Conservation (phyloP, 1,140 invertebrate species). For the Drosophila busckii region DNA sequence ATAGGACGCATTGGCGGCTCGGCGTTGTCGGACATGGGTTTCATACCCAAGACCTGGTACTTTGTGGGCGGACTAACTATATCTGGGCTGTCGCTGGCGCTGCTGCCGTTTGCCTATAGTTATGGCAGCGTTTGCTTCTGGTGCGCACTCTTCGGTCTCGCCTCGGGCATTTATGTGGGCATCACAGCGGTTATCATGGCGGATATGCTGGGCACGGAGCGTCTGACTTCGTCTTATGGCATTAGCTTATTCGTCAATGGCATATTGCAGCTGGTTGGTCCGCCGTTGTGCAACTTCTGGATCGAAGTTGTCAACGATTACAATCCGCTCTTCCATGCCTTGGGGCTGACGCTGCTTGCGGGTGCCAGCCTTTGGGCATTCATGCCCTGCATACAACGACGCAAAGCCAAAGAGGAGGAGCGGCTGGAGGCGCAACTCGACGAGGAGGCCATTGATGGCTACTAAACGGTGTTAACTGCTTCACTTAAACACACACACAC, state of each 20-base stretch:
- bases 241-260: slow-evolving; percentile 92
- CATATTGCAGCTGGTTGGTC: slow-evolving; percentile 87
- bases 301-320: slow-evolving; percentile 84
- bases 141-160: slow-evolving; percentile 88
- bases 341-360: slow-evolving; percentile 86
- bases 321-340: slow-evolving; percentile 84
- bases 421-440: slow-evolving; percentile 45
- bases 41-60: slow-evolving; percentile 88
- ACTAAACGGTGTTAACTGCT: slow-evolving; percentile 21
- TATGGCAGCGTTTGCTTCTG: slow-evolving; percentile 83
- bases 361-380: slow-evolving; percentile 87
- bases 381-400: slow-evolving; percentile 83
- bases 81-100: slow-evolving; percentile 85
- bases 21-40: slow-evolving; percentile 86
- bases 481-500: too few species aligned
- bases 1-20: slow-evolving; percentile 90
- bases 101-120: slow-evolving; percentile 83
- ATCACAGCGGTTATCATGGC: slow-evolving; percentile 92
- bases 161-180: slow-evolving; percentile 91
- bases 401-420: slow-evolving; percentile 56
- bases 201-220: slow-evolving; percentile 89
- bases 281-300: slow-evolving; percentile 87
- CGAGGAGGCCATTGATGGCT: slow-evolving; percentile 44
- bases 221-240: slow-evolving; percentile 90
- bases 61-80: slow-evolving; percentile 88